Evolutionary conservation across 2,888 invertebrate species (phyloP).

Genomic region (Stomorhina lunata): DNA sequence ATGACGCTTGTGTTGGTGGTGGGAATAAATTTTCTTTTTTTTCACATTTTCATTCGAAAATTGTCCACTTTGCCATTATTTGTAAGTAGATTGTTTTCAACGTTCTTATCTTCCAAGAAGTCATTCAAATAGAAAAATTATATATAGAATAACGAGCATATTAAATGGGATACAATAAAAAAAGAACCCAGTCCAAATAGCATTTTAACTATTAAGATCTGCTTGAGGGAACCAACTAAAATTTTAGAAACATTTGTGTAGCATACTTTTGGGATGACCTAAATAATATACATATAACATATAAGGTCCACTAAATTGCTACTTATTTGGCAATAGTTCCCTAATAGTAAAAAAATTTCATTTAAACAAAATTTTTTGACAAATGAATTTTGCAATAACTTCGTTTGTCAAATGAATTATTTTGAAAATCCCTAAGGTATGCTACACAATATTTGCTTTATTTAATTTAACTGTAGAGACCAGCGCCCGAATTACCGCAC

Average conservation of each 20-base stretch:
- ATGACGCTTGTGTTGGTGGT: constrained; percentile 42
- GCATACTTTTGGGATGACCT: too few species aligned
- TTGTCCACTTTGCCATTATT: constrained; percentile 60
- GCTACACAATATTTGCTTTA: too few species aligned
- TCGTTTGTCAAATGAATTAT: neutral
- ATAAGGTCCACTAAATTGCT: too few species aligned
- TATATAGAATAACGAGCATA: constrained; percentile 54
- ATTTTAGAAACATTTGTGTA: too few species aligned
- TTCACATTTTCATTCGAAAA: constrained; percentile 39
- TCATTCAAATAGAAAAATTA: constrained; percentile 54
- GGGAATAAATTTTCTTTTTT: constrained; percentile 36
- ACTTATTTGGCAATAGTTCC: too few species aligned
- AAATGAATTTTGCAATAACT: neutral
- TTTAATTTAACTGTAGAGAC: too few species aligned
- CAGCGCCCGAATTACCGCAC: too few species aligned
- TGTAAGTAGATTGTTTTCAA: constrained; percentile 30
- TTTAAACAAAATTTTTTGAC: neutral
- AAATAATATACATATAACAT: too few species aligned
- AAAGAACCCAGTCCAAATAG: neutral
- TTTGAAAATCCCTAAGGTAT: too few species aligned
- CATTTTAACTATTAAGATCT: neutral
- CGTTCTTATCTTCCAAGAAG: constrained; percentile 38
- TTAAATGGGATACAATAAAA: constrained; percentile 34
- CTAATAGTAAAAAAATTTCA: too few species aligned
- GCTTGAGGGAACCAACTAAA: neutral